Conservation (phyloP, 2,888 invertebrate species). For the Lithophane ornitopus region DNA sequence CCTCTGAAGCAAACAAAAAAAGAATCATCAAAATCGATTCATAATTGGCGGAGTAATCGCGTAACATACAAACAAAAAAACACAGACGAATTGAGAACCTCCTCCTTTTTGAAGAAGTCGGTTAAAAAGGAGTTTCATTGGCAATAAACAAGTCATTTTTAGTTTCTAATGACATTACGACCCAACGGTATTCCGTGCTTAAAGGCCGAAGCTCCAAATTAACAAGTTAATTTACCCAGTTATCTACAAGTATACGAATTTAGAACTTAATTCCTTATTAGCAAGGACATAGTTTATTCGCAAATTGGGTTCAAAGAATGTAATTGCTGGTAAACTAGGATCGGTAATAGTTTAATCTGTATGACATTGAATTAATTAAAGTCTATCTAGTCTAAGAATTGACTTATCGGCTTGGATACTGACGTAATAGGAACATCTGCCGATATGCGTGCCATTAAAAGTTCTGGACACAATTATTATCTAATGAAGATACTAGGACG, state of each 20-base stretch:
- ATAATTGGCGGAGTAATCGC: too few species aligned
- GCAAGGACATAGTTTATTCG: background rate
- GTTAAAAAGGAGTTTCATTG: background rate
- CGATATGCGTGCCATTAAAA: background rate
- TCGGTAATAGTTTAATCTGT: constrained; percentile 26
- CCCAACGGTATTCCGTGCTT: background rate
- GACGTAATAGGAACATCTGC: constrained; percentile 23
- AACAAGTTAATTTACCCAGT: constrained; percentile 8
- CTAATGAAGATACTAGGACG: background rate
- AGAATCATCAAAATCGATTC: too few species aligned
- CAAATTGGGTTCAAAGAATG: constrained; percentile 1
- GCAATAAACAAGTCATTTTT: background rate
- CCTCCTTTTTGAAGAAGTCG: too few species aligned
- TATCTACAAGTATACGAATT: background rate
- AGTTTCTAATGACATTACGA: background rate
- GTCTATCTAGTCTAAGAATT: background rate
- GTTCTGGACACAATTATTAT: background rate
- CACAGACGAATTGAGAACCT: too few species aligned
- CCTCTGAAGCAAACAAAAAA: too few species aligned
- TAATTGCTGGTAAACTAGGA: background rate
- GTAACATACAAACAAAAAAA: too few species aligned
- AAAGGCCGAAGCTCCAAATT: constrained; percentile 6
- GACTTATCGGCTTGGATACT: background rate
- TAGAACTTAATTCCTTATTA: constrained; percentile 11
- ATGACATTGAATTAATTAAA: constrained; percentile 35